Conservation (phyloP, 2,113 vertebrate species). For the Arenaria interpres region DNA sequence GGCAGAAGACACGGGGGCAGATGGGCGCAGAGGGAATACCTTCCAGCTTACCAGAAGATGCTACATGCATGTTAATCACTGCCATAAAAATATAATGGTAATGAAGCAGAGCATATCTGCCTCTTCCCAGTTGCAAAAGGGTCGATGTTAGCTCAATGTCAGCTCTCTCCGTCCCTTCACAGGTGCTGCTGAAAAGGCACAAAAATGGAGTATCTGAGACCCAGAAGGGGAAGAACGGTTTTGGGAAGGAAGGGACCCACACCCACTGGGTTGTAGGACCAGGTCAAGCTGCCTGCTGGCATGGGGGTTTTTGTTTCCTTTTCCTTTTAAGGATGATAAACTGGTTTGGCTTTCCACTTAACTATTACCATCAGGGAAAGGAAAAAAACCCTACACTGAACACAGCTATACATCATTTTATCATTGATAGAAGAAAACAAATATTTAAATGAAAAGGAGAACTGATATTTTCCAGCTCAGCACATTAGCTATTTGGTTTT, state of each 20-base stretch:
- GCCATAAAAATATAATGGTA: not conserved
- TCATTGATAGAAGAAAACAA: not conserved
- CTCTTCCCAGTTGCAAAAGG: not conserved
- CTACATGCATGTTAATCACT: not conserved
- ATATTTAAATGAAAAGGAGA: not conserved
- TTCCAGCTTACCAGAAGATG: not conserved
- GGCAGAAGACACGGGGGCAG: not conserved
- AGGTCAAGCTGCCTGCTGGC: conserved; percentile 36
- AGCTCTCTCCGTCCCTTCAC: not conserved
- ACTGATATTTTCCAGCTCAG: not conserved
- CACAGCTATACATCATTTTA: not conserved
- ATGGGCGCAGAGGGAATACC: not conserved
- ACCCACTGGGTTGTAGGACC: not conserved
- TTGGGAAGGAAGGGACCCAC: conserved; percentile 44
- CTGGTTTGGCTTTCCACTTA: not conserved
- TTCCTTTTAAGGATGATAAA: conserved; percentile 32
- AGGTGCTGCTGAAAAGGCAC: conserved; percentile 36
- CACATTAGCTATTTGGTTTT: not conserved
- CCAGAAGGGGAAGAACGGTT: not conserved
- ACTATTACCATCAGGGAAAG: not conserved
- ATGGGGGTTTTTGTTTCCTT: not conserved
- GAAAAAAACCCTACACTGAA: not conserved
- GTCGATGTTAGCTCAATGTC: conserved; percentile 3
- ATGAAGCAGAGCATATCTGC: not conserved
- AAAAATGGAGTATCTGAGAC: not conserved